phyloP scores from a whole-genome alignment of 2,888 invertebrate genomes.

The Gibbula magus region DNA sequence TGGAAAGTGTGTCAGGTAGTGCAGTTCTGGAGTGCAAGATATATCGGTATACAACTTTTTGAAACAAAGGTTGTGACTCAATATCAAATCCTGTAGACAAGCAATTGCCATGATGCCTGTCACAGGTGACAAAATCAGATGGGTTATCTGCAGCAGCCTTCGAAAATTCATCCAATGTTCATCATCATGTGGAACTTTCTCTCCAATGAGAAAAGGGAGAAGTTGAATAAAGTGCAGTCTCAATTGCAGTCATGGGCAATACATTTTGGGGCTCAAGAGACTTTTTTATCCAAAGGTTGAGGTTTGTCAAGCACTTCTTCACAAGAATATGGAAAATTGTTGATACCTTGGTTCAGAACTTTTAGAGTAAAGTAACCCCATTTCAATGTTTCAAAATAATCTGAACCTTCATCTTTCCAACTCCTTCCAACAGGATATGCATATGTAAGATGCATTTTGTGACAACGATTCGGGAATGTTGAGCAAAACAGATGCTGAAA shows the following conservation, averaged over 20 bases:
- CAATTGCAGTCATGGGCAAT: too few species aligned
- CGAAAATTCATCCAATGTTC: slow-evolving; percentile 32
- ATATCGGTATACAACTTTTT: slow-evolving; percentile 33
- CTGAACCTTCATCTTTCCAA: background rate
- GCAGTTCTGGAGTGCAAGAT: slow-evolving; percentile 40
- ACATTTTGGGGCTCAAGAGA: background rate
- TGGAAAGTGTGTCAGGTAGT: slow-evolving; percentile 44
- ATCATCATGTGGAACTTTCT: slow-evolving; percentile 25
- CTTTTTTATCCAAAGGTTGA: background rate
- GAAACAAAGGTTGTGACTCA: background rate
- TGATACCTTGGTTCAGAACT: background rate
- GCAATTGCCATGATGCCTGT: too few species aligned
- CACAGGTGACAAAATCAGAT: background rate
- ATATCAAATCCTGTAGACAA: too few species aligned
- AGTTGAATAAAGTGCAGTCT: too few species aligned
- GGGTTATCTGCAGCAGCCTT: slow-evolving; percentile 26
- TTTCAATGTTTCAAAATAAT: background rate
- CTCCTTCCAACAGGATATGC: slow-evolving; percentile 30
- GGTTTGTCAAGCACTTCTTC: background rate
- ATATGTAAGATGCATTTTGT: slow-evolving; percentile 25
- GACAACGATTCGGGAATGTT: too few species aligned
- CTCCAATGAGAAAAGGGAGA: slow-evolving; percentile 28
- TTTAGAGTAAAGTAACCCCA: slow-evolving; percentile 1
- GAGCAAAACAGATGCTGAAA: too few species aligned
- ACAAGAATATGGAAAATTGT: slow-evolving; percentile 1